phyloP scores from a whole-genome alignment of 1,140 invertebrate species.

The Drosophila sechellia region DNA sequence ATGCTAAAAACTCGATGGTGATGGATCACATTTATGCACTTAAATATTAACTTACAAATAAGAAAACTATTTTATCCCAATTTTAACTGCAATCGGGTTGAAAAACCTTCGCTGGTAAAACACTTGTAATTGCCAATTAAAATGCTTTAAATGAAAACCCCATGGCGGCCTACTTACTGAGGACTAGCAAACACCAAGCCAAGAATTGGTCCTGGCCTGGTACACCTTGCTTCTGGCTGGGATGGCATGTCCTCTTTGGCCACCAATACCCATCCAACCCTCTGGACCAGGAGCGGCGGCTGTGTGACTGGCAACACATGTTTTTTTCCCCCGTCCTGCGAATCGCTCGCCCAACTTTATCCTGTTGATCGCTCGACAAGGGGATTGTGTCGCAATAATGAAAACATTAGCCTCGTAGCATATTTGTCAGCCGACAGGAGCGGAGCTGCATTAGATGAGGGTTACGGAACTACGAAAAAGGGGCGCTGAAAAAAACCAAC shows the following conservation, averaged over 20 bases:
- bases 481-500: not conserved
- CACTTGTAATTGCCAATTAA: conserved; percentile 25
- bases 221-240: conserved; percentile 35
- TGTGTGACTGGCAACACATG: conserved; percentile 84
- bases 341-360: conserved; percentile 47
- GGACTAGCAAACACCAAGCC: conserved; percentile 75
- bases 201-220: conserved; percentile 53
- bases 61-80: too few relatives aligned
- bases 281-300: conserved; percentile 33
- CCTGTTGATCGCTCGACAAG: conserved; percentile 68
- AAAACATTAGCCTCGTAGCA: conserved; percentile 77
- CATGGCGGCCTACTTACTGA: conserved; percentile 56
- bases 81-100: too few relatives aligned
- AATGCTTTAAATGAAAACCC: conserved; percentile 30
- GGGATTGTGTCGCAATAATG: conserved; percentile 60
- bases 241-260: conserved; percentile 9
- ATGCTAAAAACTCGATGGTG: too few relatives aligned
- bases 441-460: conserved; percentile 9
- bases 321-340: conserved; percentile 65
- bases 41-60: too few relatives aligned
- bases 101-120: too few relatives aligned
- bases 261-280: conserved; percentile 17
- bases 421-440: conserved; percentile 61
- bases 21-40: too few relatives aligned
- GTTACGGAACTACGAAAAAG: not conserved